Evolutionary conservation across 2,888 invertebrate species (phyloP), one percentile per base, ranked within the genome.

Genomic region (Tetragonula carbonaria): DNA sequence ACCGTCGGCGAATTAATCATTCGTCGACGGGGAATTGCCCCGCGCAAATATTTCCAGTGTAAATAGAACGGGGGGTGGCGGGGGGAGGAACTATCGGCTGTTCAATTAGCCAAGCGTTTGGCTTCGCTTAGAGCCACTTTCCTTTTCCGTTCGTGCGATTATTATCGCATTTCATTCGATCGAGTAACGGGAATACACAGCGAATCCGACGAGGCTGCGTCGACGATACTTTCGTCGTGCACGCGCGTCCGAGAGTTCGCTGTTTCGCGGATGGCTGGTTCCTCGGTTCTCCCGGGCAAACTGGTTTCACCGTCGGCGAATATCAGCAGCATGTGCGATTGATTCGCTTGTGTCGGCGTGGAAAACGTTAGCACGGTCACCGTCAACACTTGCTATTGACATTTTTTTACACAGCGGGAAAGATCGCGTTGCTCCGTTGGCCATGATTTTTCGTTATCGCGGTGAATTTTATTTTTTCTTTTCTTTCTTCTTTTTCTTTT

Each of bases 381-480:
- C 70, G 71, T 80, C 80, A 65, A 80, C 77, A 80, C 53, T 71
- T 63, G 75, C 65, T 72, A 70, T 70, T 57, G 75, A 74, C 80
- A 70, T 70, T 70, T 55, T 45, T 55, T 63, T 45, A 28, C 51
- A 21, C 51, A 21, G 55, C 21, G 51, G 11, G 21, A 18, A 16
- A 45, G 16, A 38, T 23, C 57, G 18, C 18, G 55, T 28, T 72
- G 11, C 18, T 13, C 16, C 14, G 23, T 18, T 23, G 4, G 21
- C 33, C 21, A 5, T 14, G 21, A 28, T 45, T 28, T 28, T 50
- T 62, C 50, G 18, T 50, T 21, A 62, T 28, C 59, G 21, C 14
- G 0, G 14, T 13, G 28, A 73, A 73, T 74, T 57, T 59, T 53
- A 8, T 38, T 38, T 38, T 38, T 59, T 53, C 8, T 45, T 45